Conservation (phyloP, 35 echinoderm and acorn worm species). For the Nesometra sesokonis region DNA sequence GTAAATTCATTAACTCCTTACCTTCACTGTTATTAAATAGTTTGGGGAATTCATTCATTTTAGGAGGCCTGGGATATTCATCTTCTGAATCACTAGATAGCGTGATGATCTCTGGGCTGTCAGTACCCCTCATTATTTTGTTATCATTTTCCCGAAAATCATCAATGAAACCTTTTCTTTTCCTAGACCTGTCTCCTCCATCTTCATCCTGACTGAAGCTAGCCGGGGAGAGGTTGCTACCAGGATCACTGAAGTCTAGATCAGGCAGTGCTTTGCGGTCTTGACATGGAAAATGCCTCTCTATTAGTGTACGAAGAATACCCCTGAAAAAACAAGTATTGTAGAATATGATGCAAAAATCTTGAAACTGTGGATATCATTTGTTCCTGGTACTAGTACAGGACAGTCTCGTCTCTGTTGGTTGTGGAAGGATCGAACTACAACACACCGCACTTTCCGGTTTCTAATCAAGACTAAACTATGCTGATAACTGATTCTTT, state of each 20-base stretch:
- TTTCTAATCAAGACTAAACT: too few relatives aligned
- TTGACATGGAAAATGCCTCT: slow-evolving; percentile 86
- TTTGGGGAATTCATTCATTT: neutral
- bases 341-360: too few relatives aligned
- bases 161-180: neutral
- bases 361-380: too few relatives aligned
- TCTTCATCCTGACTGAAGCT: neutral
- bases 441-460: too few relatives aligned
- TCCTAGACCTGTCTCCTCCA: neutral
- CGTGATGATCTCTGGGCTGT: neutral
- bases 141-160: neutral
- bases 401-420: too few relatives aligned
- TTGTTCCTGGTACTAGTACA: too few relatives aligned
- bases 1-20: too few relatives aligned
- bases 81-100: neutral
- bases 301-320: slow-evolving; percentile 69
- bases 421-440: too few relatives aligned
- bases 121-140: neutral
- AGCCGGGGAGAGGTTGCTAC: neutral
- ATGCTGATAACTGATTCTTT: too few relatives aligned
- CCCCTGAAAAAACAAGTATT: slow-evolving; percentile 41
- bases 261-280: slow-evolving; percentile 14
- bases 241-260: neutral
- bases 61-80: neutral
- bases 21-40: neutral